A percentile compares a stretch with the other conserved stretches of the same genome.
phyloP scores from a whole-genome alignment of 2,797 vertebrate species.

The Pangasius djambal region DNA sequence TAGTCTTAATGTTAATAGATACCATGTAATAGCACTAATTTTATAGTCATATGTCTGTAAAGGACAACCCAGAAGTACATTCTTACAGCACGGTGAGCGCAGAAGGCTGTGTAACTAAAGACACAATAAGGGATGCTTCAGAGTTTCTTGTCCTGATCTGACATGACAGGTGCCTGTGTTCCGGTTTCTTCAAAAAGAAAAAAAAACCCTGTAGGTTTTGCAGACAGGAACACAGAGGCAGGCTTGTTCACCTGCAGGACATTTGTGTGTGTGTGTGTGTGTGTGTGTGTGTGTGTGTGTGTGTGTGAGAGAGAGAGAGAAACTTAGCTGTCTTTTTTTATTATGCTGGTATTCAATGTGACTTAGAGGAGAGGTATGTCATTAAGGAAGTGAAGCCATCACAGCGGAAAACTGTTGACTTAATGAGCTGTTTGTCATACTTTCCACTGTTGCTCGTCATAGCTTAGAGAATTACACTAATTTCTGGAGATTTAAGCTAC shows the following conservation, averaged over 20 bases:
- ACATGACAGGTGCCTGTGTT: constrained; percentile 40
- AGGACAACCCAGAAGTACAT: background rate
- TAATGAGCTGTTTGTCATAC: constrained; percentile 39
- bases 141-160: constrained; percentile 18
- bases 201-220: background rate
- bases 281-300: background rate
- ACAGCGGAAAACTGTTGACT: constrained; percentile 38
- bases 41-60: background rate
- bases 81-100: background rate
- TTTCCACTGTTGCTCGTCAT: constrained; percentile 5
- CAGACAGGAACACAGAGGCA: background rate
- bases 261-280: constrained; percentile 11
- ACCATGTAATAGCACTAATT: background rate
- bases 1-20: background rate
- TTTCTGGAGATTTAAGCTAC: constrained; percentile 3
- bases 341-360: constrained; percentile 28
- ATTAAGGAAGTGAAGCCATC: constrained; percentile 35
- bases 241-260: constrained; percentile 44
- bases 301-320: background rate
- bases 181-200: constrained; percentile 1
- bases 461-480: background rate
- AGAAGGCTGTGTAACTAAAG: background rate
- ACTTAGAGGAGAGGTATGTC: constrained; percentile 41
- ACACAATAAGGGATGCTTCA: constrained; percentile 20
- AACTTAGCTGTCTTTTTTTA: constrained; percentile 33